These are phyloP conservation scores for Hybognathus amarus DNA, from an alignment of 2,797 vertebrate species.

Conservation along the genomic window DNA sequence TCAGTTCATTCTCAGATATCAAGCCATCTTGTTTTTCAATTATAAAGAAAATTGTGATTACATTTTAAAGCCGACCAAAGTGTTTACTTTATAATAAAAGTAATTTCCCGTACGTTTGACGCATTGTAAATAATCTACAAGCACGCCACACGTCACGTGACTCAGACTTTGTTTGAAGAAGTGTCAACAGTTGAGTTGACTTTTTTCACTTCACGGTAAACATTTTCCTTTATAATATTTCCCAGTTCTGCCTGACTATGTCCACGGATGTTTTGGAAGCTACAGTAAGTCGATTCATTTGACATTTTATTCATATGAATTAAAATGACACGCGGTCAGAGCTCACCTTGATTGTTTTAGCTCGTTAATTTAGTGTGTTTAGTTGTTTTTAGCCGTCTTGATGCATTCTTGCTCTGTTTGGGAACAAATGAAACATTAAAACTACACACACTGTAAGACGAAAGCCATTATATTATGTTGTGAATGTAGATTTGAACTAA, in stretches of 20 bases:
- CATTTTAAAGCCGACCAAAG: not conserved
- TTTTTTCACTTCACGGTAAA: not conserved
- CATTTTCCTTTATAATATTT: too few species aligned
- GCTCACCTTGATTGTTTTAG: not conserved
- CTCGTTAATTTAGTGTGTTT: not conserved
- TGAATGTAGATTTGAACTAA: not conserved
- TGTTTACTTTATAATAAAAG: not conserved
- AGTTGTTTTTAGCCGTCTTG: not conserved
- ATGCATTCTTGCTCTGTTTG: too few species aligned
- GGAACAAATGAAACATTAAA: too few species aligned
- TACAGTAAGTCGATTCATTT: not conserved
- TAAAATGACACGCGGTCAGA: too few species aligned
- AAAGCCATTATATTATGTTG: not conserved
- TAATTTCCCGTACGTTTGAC: too few species aligned
- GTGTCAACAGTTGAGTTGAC: too few species aligned
- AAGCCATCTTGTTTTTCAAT: too few species aligned
- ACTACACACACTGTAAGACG: not conserved
- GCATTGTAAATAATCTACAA: too few species aligned
- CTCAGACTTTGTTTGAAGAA: not conserved
- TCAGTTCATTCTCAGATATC: too few species aligned
- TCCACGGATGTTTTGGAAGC: constrained; percentile 14
- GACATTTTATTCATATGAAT: not conserved
- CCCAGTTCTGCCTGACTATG: constrained; percentile 9
- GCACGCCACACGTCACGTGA: not conserved
- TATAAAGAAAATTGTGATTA: not conserved